Evolutionary conservation across 2,888 invertebrate species (phyloP), one percentile per base, ranked within the genome.

Genomic region (Sarcophaga caerulescens): DNA sequence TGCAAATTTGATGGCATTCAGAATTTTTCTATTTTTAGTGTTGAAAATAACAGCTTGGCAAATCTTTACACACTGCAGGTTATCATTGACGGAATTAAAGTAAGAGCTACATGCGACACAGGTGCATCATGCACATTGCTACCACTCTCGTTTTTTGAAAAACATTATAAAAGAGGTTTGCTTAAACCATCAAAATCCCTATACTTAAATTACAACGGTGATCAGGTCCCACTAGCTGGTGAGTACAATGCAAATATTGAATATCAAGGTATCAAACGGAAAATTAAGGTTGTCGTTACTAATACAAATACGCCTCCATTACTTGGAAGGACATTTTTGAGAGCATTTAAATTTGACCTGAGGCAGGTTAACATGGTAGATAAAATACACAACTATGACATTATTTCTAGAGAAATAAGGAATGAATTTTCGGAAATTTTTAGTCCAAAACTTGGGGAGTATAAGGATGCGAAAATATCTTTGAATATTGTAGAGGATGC

Each of bases 351-450:
- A 10, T 68, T 70, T 69, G 62, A 78, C 44, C n/a, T 78, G 23
- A 19, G 21, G 17, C 79, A 80, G 17, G n/a, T 80, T 35, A 80
- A 65, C 66, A 44, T 19, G 35, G 23, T 73, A n/a, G 65, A 59
- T 44, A 17, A 14, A 45, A 19, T 44, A 11, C 10, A 66, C 14
- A 59, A 66, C n/a, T 66, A 25, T 59, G 63, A 52, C 44, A 21
- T 73, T 12, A 73, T 79, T 71, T 65, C 47, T 44, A 63, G 66
- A 8, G 68, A 84, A 69, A 68, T 79, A 19, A 84, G 59, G 65
- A 65, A 35, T 25, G 68, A 84, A 62, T 84, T 69, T 65, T n/a
- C 68, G 4, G 74, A 60, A 4, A 52, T 84, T 70, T 79, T 84
- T 65, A 47, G 44, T 62, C 11, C 70, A 35, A 59, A 23, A 17